These are phyloP conservation scores for Heliconius eleuchia DNA, from an alignment of 1,140 invertebrate species.

Conservation along the genomic window DNA sequence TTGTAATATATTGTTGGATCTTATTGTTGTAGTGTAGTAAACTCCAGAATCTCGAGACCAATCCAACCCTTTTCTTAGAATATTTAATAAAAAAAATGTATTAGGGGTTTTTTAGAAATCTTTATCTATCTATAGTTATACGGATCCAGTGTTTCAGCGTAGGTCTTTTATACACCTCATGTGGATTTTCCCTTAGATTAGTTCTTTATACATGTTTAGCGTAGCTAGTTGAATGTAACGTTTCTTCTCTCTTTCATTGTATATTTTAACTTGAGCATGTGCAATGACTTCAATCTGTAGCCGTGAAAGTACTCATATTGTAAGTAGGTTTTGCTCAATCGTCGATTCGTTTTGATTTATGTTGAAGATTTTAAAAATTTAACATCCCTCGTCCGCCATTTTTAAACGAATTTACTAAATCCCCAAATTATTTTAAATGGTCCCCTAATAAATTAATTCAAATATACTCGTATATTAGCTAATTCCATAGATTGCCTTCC, in stretches of 20 bases:
- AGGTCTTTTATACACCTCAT: slow-evolving; percentile 74
- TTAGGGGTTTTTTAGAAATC: slow-evolving; percentile 71
- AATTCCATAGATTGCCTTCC: slow-evolving; percentile 3
- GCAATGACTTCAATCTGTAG: slow-evolving; percentile 18
- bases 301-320: neutral
- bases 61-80: slow-evolving; percentile 72
- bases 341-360: slow-evolving; percentile 22
- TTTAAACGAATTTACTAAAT: neutral
- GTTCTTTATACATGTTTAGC: slow-evolving; percentile 60
- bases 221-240: slow-evolving; percentile 54
- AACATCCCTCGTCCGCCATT: neutral
- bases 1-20: slow-evolving; percentile 76
- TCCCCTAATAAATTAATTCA: neutral
- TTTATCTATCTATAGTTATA: slow-evolving; percentile 75
- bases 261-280: slow-evolving; percentile 34
- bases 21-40: slow-evolving; percentile 66
- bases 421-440: neutral
- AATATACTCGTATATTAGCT: slow-evolving; percentile 9
- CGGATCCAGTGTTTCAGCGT: slow-evolving; percentile 65
- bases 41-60: slow-evolving; percentile 77
- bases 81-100: slow-evolving; percentile 61
- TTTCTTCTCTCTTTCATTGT: slow-evolving; percentile 43
- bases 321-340: slow-evolving; percentile 39
- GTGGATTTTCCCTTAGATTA: slow-evolving; percentile 73
- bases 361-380: slow-evolving; percentile 52